Evolutionary conservation across 2,797 vertebrate species (phyloP).

Genomic region (Epinephelus awoara): DNA sequence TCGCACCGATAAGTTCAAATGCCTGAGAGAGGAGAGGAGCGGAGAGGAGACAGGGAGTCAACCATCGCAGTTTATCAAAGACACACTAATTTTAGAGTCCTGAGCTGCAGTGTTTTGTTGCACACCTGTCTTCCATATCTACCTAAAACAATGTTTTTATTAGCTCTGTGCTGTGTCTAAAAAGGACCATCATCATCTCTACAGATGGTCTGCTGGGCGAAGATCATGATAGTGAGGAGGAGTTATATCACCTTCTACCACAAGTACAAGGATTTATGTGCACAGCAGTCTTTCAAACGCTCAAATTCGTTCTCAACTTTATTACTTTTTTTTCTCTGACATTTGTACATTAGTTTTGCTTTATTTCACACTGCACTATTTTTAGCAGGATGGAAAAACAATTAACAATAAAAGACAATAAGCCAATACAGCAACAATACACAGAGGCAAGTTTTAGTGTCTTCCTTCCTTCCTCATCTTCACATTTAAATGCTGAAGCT

Average conservation of each 20-base stretch:
- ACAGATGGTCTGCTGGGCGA: not conserved
- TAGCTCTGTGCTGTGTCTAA: not conserved
- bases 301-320: not conserved
- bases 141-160: conserved; percentile 16
- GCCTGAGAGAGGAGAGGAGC: conserved; percentile 82
- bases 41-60: conserved; percentile 2
- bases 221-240: conserved; percentile 1
- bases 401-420: conserved; percentile 35
- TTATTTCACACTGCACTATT: conserved; percentile 34
- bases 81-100: not conserved
- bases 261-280: conserved; percentile 28
- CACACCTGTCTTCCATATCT: conserved; percentile 1
- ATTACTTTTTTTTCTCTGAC: not conserved
- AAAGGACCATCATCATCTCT: conserved; percentile 5
- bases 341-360: conserved; percentile 1
- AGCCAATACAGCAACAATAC: conserved; percentile 16
- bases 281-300: no score
- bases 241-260: conserved; percentile 19
- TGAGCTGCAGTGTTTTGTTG: not conserved
- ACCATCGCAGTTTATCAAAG: conserved; percentile 4
- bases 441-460: conserved; percentile 8
- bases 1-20: conserved; percentile 95
- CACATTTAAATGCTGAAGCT: conserved; percentile 23
- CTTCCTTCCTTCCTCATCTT: conserved; percentile 27
- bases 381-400: conserved; percentile 35